Percentiles rank a stretch among this genome's conserved stretches.
Conservation (phyloP, 2,113 vertebrate species). For the Nansenia antarctica region DNA sequence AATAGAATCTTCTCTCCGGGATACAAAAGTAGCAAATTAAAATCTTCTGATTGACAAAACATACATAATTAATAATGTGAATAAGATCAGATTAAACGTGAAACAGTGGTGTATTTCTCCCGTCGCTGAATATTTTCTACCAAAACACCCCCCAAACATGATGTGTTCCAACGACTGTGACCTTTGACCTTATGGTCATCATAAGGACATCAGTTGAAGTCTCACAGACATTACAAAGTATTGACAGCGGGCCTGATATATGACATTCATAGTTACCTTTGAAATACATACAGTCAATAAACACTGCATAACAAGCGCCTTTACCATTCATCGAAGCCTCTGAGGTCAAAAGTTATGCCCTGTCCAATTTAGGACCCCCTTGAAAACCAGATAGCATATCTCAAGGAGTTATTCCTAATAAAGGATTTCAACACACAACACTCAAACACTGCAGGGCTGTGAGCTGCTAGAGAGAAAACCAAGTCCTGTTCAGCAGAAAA, state of each 20-base stretch:
- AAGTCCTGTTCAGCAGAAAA: too few species aligned
- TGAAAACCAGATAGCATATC: too few species aligned
- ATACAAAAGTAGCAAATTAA: conserved; percentile 77
- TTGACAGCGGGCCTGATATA: background rate
- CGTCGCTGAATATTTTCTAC: background rate
- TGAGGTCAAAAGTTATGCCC: too few species aligned
- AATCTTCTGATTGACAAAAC: conserved; percentile 32
- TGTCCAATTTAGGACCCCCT: too few species aligned
- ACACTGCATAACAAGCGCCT: conserved; percentile 51
- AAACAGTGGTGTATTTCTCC: conserved; percentile 5
- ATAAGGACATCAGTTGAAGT: too few species aligned
- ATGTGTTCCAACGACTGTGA: background rate
- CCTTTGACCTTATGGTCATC: too few species aligned
- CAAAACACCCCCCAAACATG: background rate
- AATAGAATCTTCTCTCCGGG: conserved; percentile 68
- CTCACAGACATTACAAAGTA: too few species aligned
- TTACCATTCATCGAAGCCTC: too few species aligned
- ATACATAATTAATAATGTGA: conserved; percentile 31
- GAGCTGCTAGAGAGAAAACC: too few species aligned
- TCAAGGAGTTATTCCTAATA: too few species aligned
- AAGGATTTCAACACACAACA: too few species aligned
- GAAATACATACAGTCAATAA: conserved; percentile 39
- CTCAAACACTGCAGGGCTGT: too few species aligned
- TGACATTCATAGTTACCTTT: conserved; percentile 31
- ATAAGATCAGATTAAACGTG: conserved; percentile 17